Base-by-base conservation (phyloP, 2,888 invertebrate species). In the Zaprionus lineosus region DNA sequence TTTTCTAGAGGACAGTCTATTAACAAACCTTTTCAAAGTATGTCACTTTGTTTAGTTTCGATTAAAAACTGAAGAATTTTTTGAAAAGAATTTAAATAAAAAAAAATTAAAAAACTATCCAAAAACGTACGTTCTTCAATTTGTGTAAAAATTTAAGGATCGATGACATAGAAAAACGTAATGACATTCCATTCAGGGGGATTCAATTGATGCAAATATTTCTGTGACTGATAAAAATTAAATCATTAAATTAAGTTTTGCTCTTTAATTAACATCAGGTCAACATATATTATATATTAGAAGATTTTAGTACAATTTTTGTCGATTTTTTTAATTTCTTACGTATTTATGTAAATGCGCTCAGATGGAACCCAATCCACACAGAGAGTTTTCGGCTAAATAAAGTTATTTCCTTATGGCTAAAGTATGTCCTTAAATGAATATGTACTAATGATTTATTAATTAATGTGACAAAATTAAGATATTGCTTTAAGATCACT, bases 401-500 rank as follows among this genome's bases (percentile, higher is more conserved):
- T 53, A 36, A 44, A 24, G n/a, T 24, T 34, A 19, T 5, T 28
- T 37, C 34, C 60, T 66, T 64, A 66, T 19, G n/a, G 31, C n/a
- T 43, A 21, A 24, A 8, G 33, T 44, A 6, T 46, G 15, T 44
- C n/a, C n/a, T 26, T 41, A 37, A 52, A 33, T 47, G 15, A 4
- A 12, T 46, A 52, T 43, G 41, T 40, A 51, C 55, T 50, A 64
- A 67, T 71, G 67, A 71, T 48, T 58, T 46, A 43, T 50, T 36
- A 28, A 46, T 53, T 37, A 36, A 53, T 65, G 44, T 59, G n/a
- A n/a, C n/a, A n/a, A n/a, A n/a, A n/a, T n/a, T n/a, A 33, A 19
- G 67, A 66, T 37, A 33, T 59, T 60, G 73, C 53, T 31, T 72
- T 50, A 72, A 68, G 73, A 72, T 68, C 73, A 68, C 73, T 21